Base-by-base conservation (phyloP, 1,140 invertebrate species). In the Drosophila rhopaloa region DNA sequence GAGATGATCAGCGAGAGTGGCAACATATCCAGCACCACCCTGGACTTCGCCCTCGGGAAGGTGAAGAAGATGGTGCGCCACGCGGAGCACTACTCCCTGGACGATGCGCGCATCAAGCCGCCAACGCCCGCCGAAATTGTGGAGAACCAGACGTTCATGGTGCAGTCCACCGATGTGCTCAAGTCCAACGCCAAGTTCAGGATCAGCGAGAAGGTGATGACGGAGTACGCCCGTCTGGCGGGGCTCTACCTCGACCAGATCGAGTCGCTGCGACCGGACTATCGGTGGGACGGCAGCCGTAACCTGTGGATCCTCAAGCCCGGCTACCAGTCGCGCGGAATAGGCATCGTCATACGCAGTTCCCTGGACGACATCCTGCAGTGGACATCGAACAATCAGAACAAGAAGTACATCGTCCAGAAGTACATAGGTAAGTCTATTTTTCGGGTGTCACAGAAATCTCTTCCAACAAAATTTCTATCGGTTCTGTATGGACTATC, bases 251-350 rank as follows among this genome's bases (percentile, higher is more conserved):
- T 71, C 90, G 94, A 79, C 93, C 93, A 70, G 93, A 94, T 85
- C 95, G 95, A 93, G 94, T 95, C 13, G 94, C 96, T 91, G 91
- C 95, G 68, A 92, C 57, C 55, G 4, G 90, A 91, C 29, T 91
- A 66, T 37, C 60, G 83, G 11, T 91, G 90, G 90, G 97, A 98
- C 93, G 97, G 97, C 4, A 94, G 93, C 48, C 95, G 95, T 74
- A 98, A 98, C 93, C 95, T 98, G 57, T 98, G 98, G 98, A 98
- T 99, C 67, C 94, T 98, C 13, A 99, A 99, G 93, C 98, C 98
- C 1, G 96, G 96, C 5, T 95, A 96, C 70, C 95, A 96, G 62
- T 98, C 96, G 24, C 94, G 97, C 79, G 98, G 98, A 0, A 94
- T 96, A 76, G 98, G 98, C n/a, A 98, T 98, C 38, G 91, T 93